phyloP scores from a whole-genome alignment of 2,113 vertebrate species.

The Jaculus jaculus region DNA sequence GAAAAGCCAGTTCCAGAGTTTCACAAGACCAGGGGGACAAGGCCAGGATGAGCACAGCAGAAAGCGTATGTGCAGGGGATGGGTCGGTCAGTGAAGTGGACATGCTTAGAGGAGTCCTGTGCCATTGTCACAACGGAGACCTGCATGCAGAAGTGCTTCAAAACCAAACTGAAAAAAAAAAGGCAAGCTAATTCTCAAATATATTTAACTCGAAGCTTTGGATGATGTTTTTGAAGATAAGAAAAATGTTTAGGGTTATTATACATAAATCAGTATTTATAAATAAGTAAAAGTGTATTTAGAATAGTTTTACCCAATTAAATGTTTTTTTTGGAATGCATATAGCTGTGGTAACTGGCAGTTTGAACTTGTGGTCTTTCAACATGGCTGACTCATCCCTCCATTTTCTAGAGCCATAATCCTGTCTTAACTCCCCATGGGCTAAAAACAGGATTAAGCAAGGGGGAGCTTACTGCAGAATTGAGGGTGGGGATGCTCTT shows the following conservation, averaged over 20 bases:
- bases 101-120: not conserved
- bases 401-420: not conserved
- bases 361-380: not conserved
- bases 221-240: not conserved
- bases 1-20: not conserved
- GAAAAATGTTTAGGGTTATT: constrained; percentile 39
- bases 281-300: constrained; percentile 43
- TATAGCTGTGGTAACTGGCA: not conserved
- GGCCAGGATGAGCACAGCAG: fast-evolving
- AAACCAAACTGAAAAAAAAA: not conserved
- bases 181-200: constrained; percentile 9
- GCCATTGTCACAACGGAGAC: not conserved
- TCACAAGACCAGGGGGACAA: not conserved
- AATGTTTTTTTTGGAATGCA: constrained; percentile 58
- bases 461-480: not conserved
- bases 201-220: constrained; percentile 56
- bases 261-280: constrained; percentile 70
- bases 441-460: not conserved
- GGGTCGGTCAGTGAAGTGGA: not conserved
- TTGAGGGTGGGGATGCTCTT: fast-evolving
- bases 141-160: not conserved
- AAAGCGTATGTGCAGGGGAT: not conserved
- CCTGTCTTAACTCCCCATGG: not conserved
- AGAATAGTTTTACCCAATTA: constrained; percentile 58
- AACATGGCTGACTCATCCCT: not conserved